A percentile compares a stretch with the other conserved stretches of the same genome.
phyloP scores from a whole-genome alignment of 37 sponge, comb jelly and placozoan species.

The Tethya wilhelma region DNA sequence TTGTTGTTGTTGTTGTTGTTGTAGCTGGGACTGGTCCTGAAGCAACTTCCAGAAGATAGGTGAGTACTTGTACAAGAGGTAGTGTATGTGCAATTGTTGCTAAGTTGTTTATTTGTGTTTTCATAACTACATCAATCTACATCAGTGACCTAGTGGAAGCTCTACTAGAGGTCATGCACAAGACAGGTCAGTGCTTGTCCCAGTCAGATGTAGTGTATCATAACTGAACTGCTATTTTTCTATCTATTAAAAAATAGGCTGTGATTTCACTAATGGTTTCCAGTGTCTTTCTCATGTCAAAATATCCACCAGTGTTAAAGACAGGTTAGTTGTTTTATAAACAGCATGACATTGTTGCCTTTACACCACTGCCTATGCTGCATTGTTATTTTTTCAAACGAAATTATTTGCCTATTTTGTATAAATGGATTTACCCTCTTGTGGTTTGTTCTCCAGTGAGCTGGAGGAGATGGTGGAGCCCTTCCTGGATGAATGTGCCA shows the following conservation, averaged over 20 bases:
- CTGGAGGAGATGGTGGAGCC: background rate
- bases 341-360: background rate
- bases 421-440: background rate
- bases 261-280: slow-evolving; percentile 90
- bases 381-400: background rate
- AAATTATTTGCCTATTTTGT: background rate
- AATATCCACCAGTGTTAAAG: too few species aligned
- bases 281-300: slow-evolving; percentile 18
- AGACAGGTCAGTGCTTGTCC: too few species aligned
- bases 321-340: too few species aligned
- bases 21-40: slow-evolving; percentile 51
- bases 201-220: too few species aligned
- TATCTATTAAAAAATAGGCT: too few species aligned
- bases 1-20: background rate
- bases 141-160: slow-evolving; percentile 69
- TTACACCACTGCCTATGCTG: background rate
- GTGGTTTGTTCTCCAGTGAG: background rate
- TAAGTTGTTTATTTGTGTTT: background rate
- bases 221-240: too few species aligned
- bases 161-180: slow-evolving; percentile 82
- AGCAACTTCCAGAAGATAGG: slow-evolving; percentile 49
- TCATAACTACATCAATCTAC: too few species aligned
- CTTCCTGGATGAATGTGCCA: slow-evolving; percentile 68
- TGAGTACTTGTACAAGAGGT: too few species aligned
- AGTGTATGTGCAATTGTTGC: background rate